A percentile compares a stretch with the other conserved stretches of the same genome.
phyloP scores from a whole-genome alignment of 2,888 invertebrate species.

The Molanna angustata region DNA sequence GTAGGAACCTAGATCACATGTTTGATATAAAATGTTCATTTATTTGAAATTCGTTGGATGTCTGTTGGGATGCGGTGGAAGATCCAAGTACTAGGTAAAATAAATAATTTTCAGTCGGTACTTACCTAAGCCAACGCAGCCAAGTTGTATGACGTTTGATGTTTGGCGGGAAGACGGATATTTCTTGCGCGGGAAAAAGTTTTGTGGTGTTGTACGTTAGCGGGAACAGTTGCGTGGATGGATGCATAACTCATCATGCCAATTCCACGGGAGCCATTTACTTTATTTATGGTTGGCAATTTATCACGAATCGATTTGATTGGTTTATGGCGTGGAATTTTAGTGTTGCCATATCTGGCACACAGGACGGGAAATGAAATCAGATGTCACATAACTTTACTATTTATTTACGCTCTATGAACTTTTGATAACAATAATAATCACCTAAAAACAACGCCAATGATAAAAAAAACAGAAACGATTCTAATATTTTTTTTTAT shows the following conservation, averaged over 20 bases:
- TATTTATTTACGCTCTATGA: too few relatives aligned
- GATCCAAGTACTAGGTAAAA: too few relatives aligned
- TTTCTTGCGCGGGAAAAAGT: conserved; percentile 26
- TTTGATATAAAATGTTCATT: too few relatives aligned
- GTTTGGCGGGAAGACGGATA: conserved; percentile 17
- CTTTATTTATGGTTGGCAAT: conserved; percentile 51
- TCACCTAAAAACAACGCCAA: too few relatives aligned
- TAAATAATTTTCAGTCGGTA: too few relatives aligned
- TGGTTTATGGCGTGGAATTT: conserved; percentile 45
- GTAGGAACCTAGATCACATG: too few relatives aligned
- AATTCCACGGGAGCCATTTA: conserved; percentile 50
- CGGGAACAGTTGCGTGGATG: conserved; percentile 43
- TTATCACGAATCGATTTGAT: conserved; percentile 49
- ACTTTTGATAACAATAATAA: too few relatives aligned
- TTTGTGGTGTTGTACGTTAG: conserved; percentile 11
- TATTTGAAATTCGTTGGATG: too few relatives aligned
- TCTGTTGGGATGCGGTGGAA: too few relatives aligned
- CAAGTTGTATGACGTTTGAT: conserved; percentile 18
- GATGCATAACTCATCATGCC: conserved; percentile 51
- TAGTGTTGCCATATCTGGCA: conserved; percentile 32
- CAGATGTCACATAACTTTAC: conserved; percentile 29
- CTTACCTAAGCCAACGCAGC: too few relatives aligned
- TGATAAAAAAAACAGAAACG: too few relatives aligned
- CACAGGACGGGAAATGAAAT: conserved; percentile 24
- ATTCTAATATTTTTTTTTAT: too few relatives aligned